Evolutionary conservation across 2,113 vertebrate genomes (phyloP), one percentile per base, ranked within the genome.

Genomic region (Indicator maculatus): DNA sequence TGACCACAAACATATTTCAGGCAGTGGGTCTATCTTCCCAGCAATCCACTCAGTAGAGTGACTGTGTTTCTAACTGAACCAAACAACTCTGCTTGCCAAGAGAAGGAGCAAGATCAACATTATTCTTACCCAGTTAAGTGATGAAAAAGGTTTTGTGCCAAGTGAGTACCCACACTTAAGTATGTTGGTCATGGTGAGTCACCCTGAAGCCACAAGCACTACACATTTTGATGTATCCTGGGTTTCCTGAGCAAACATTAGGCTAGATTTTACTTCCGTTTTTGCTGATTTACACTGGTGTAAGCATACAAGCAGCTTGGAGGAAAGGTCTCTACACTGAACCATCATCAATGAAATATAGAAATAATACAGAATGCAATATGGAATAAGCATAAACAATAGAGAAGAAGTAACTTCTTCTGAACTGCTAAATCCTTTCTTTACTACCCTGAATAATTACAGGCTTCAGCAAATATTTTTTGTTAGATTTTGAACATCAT

Each of bases 151-250:
- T 67, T 93, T 64, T 72, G 58, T 93, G 86, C 81, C 80, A 87
- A 82, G 77, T 30, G 55, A 90, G 67, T 83, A 88, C 89, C 78
- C 82, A 91, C 67, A 76, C n/a, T 83, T 59, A 89, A 94, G 36
- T 73, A 16, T 45, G 30, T 89, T 85, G 89, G 85, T 86, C 72
- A 8, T 27, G 45, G 52, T 89, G 92, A 95, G 69, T 95, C 89
- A 93, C 30, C 36, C 69, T 86, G 70, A 90, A 84, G 70, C 90
- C 81, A 69, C 95, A 90, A 96, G 47, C 64, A 58, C 44, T 76
- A 77, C n/a, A 61, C 27, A 38, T 15, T 11, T 27, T 69, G 61
- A 81, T 33, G n/a, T 30, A 72, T 82, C 63, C 16, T 20, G 28
- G 1, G 36, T 90, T 88, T 71, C 56, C 50, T 84, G 52, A 79